These are phyloP conservation scores for Aporophyla nigra DNA, from an alignment of 2,888 invertebrate genomes.

Conservation along the genomic window DNA sequence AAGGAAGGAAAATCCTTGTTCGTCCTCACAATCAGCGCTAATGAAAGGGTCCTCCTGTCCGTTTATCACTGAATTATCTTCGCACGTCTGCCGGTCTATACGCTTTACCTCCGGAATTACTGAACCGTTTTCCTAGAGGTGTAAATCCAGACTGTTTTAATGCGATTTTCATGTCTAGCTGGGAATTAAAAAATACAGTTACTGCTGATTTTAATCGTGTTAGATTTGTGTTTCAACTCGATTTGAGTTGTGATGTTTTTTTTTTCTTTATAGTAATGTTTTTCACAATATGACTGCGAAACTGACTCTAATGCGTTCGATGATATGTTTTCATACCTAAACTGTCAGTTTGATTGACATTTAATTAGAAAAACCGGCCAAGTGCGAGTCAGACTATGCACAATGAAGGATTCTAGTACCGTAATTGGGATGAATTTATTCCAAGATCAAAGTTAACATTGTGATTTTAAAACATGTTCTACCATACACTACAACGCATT, in stretches of 20 bases:
- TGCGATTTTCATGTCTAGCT: constrained; percentile 54
- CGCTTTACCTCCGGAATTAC: constrained; percentile 56
- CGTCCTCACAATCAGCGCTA: constrained; percentile 79
- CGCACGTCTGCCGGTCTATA: constrained; percentile 57
- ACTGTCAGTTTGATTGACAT: too few relatives aligned
- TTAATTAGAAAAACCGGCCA: too few relatives aligned
- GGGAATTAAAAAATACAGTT: constrained; percentile 50
- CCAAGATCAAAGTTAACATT: too few relatives aligned
- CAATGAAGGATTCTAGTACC: too few relatives aligned
- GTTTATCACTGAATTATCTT: constrained; percentile 77
- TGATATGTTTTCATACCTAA: too few relatives aligned
- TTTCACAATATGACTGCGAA: neutral
- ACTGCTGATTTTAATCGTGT: constrained; percentile 28
- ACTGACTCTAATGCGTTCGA: too few relatives aligned
- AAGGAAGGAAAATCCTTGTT: constrained; percentile 22
- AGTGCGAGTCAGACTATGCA: too few relatives aligned
- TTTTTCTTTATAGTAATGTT: neutral
- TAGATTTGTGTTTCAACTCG: constrained; percentile 20
- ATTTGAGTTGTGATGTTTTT: constrained; percentile 15
- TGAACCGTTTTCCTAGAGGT: constrained; percentile 56
- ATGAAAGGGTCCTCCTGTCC: constrained; percentile 75
- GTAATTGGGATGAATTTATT: too few relatives aligned
- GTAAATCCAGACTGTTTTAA: constrained; percentile 47
- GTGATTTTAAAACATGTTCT: too few relatives aligned
- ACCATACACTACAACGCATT: too few relatives aligned